Evolutionary conservation across 2,113 vertebrate species (phyloP).

Genomic region (Noturus placidus): DNA sequence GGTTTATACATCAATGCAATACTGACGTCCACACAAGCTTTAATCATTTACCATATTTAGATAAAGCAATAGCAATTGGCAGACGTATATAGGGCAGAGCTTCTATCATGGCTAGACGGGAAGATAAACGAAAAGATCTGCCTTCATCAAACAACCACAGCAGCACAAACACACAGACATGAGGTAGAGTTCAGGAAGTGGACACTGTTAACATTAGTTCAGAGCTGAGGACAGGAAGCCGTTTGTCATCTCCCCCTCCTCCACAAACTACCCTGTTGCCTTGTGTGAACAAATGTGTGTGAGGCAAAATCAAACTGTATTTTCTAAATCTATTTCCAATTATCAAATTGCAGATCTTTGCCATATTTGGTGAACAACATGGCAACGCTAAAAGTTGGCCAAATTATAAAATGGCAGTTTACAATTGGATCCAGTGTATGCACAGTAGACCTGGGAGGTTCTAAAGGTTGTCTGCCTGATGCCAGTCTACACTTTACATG

Average conservation of each 20-base stretch:
- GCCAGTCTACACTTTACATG: not conserved
- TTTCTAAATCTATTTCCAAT: not conserved
- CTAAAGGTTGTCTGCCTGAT: not conserved
- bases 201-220: conserved; percentile 19
- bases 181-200: conserved; percentile 39
- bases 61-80: not conserved
- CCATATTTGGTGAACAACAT: not conserved
- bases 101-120: not conserved
- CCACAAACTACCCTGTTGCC: conserved; percentile 7
- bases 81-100: not conserved
- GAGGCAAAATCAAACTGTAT: not conserved
- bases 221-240: conserved; percentile 46
- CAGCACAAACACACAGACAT: not conserved
- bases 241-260: conserved; percentile 32
- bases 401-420: not conserved
- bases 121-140: not conserved
- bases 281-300: not conserved
- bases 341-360: not conserved
- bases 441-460: not conserved
- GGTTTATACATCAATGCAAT: not conserved
- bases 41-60: not conserved
- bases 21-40: not conserved
- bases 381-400: not conserved
- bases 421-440: not conserved
- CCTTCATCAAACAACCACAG: not conserved